A percentile compares a stretch with the other conserved stretches of the same genome.
These are phyloP conservation scores for Platerodrilus igneus DNA, from an alignment of 2,888 invertebrate genomes.

Conservation along the genomic window DNA sequence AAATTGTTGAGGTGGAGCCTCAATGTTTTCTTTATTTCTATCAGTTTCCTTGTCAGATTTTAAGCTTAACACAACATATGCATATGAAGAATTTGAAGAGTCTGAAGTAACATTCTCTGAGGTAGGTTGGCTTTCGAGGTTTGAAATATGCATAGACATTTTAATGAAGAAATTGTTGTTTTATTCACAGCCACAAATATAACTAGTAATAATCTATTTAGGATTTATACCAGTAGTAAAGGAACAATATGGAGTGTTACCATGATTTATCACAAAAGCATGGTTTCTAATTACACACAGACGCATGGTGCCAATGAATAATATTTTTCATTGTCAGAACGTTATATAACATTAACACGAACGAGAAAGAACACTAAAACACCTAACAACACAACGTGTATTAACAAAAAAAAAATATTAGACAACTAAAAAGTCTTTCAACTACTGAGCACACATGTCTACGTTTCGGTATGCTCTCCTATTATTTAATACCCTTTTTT, in stretches of 20 bases:
- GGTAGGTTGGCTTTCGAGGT: conserved; percentile 33
- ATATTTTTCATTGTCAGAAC: too few relatives aligned
- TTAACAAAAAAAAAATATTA: too few relatives aligned
- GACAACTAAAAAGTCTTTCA: too few relatives aligned
- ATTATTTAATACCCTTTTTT: too few relatives aligned
- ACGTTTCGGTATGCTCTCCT: too few relatives aligned
- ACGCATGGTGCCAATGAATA: too few relatives aligned
- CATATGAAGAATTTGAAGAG: conserved; percentile 62
- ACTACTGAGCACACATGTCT: too few relatives aligned
- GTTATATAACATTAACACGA: too few relatives aligned
- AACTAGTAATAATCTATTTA: conserved; percentile 10
- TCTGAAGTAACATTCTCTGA: conserved; percentile 30
- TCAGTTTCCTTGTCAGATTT: conserved; percentile 31
- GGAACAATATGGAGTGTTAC: conserved; percentile 47
- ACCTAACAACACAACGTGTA: too few relatives aligned
- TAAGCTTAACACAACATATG: conserved; percentile 65
- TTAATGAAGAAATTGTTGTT: conserved; percentile 14
- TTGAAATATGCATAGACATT: conserved; percentile 40
- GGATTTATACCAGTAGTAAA: conserved; percentile 15
- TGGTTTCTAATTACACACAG: too few relatives aligned
- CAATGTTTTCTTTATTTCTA: conserved; percentile 41
- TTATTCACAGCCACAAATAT: conserved; percentile 13
- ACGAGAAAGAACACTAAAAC: too few relatives aligned
- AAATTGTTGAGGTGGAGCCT: conserved; percentile 27
- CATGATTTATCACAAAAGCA: conserved; percentile 47